Base-by-base conservation (phyloP, 2,797 vertebrate genomes). In the Crocodylus rhombifer region DNA sequence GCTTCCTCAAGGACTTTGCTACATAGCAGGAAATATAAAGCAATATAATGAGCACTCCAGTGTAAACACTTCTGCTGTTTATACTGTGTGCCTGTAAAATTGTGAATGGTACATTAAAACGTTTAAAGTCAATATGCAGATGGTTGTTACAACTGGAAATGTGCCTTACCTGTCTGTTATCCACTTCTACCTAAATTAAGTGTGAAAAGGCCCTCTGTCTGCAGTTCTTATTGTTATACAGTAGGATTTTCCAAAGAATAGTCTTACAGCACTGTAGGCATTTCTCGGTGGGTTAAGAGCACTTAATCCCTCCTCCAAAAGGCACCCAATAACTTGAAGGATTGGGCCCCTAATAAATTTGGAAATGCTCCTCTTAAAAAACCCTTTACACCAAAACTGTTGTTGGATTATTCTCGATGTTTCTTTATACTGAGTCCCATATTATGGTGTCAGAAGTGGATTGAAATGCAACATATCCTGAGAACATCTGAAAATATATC, bases 141-240 rank as follows among this genome's bases (percentile, higher is more conserved):
- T 82, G 16, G 51, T 56, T 42, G 20, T 28, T n/a, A 0, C 30
- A 67, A 55, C 36, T 85, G 51, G 65, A 67, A 69, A 74, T 75
- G 77, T 21, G 69, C 86, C 76, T 89, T 60, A 74, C 81, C 92
- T 85, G 80, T 62, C 93, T 78, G 3, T 15, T 33, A 25, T 83
- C 75, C 91, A 57, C 86, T 93, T 94, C 86, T 95, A 87, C 86
- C 86, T 89, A 6, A 26, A 30, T 36, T 73, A 63, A 84, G 30
- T 1, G 1, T 89, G 82, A 83, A 86, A 88, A 91, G n/a, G 10
- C 18, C 69, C 77, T 93, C 91, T 94, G 80, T 85, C 87, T 86
- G 42, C 69, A 87, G 81, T 95, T 94, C 58, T 42, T 56, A 81
- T 82, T 60, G 14, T 73, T 65, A 51, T 76, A 26, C 83, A 80